A percentile compares a stretch with the other conserved stretches of the same genome.
Evolutionary conservation across 2,113 vertebrate species (phyloP).

Genomic region (Amblyornis subalaris): DNA sequence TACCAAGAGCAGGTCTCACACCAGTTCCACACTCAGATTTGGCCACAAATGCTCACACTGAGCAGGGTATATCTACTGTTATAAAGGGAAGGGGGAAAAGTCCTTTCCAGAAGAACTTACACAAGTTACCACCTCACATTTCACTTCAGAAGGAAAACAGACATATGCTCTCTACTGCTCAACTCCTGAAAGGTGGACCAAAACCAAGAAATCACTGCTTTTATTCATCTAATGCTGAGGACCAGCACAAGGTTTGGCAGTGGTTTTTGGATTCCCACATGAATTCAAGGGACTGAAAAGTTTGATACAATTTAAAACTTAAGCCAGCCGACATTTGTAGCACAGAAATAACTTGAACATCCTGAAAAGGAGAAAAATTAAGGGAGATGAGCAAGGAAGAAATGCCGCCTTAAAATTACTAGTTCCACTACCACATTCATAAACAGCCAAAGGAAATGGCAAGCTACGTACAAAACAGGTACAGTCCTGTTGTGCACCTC

Average conservation of each 20-base stretch:
- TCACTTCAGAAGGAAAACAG: neutral
- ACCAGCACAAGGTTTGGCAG: neutral
- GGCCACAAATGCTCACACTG: neutral
- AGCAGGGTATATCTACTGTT: rapidly evolving
- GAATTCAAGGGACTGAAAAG: neutral
- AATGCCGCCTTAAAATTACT: neutral
- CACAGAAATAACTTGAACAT: neutral
- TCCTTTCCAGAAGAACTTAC: neutral
- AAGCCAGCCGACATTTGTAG: neutral
- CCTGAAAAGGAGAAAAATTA: neutral
- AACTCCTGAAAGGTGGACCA: rapidly evolving
- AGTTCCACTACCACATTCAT: neutral
- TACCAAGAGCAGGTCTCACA: neutral
- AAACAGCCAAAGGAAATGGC: neutral
- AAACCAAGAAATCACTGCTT: neutral
- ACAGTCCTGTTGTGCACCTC: neutral
- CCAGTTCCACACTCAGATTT: neutral
- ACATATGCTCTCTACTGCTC: neutral
- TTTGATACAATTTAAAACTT: neutral
- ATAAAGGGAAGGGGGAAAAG: neutral
- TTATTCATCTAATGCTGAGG: neutral
- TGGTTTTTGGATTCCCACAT: rapidly evolving
- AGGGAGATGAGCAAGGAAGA: neutral
- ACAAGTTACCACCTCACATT: neutral
- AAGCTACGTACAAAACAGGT: neutral